Evolutionary conservation across 2,797 vertebrate genomes (phyloP), one percentile per base, ranked within the genome.

Genomic region (Pempheris klunzingeri): DNA sequence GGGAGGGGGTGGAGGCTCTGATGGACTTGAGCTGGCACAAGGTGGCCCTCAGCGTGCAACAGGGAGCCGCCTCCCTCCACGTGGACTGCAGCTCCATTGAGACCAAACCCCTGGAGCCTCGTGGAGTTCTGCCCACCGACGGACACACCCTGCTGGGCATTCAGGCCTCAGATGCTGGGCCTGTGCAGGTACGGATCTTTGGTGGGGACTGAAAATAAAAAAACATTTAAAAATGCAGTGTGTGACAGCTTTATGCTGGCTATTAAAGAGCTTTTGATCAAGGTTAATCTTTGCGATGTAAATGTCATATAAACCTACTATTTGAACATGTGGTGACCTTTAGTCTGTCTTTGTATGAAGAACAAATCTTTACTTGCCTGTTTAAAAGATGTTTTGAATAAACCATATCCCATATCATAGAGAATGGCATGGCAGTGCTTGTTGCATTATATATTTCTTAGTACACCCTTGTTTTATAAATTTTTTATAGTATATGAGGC

Each of bases 11-110:
- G 70, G 91, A 95, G 13, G 93, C 96, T 1, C 94, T 99, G 32
- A 95, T 97, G 2, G 97, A 99, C 74, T 91, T 96, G 76, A 91
- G 84, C 9, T 99, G 97, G 97, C 98, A 99, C 90, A 99, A 99
- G 88, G 88, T 98, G 89, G 94, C 81, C 20, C 77, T 99, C 84
- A 96, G 96, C 0, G 87, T 98, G 73, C 96, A 94, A 36, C 91
- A 58, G 3, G 92, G 26, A 0, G 88, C 95, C 0, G 94, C 94
- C 39, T 96, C 97, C 0, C 74, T 98, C 71, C 96, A 97, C 0
- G 93, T 99, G 39, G 98, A 99, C 94, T 99, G 98, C 76, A 47
- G 88, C 65, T 96, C 95, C 70, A 95, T 97, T 17, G 96, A 96
- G 87, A 97, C 96, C 71, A 96, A 96, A 83, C 96, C 96, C 0